A percentile compares a stretch with the other conserved stretches of the same genome.
Evolutionary conservation across 2,113 vertebrate genomes (phyloP).

Genomic region (Phylloscopus trochiloides): DNA sequence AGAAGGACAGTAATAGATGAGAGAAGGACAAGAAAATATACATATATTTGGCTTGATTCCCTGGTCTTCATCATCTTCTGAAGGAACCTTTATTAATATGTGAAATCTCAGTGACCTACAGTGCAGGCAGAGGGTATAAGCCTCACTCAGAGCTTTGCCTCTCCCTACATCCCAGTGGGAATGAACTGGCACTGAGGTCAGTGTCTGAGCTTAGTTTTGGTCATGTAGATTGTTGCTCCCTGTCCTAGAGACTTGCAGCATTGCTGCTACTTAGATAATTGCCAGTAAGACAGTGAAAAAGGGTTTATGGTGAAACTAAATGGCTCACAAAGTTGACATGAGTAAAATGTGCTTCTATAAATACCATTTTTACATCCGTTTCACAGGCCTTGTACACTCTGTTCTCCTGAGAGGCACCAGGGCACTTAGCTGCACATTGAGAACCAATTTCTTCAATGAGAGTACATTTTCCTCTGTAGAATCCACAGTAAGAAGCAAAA

Average conservation of each 20-base stretch:
- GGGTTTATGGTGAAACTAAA: not conserved
- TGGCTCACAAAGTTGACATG: not conserved
- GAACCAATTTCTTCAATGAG: not conserved
- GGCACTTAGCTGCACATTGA: not conserved
- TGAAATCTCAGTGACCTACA: not conserved
- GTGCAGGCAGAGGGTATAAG: not conserved
- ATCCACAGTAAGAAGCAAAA: not conserved
- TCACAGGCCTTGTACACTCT: not conserved
- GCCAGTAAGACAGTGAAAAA: not conserved
- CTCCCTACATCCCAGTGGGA: rapidly evolving
- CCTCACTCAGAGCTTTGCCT: not conserved
- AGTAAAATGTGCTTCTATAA: not conserved
- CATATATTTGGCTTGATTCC: not conserved
- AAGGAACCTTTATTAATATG: not conserved
- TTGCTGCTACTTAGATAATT: not conserved
- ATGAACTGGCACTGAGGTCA: not conserved
- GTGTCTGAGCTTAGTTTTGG: not conserved
- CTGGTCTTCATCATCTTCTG: not conserved
- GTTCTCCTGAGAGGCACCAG: not conserved
- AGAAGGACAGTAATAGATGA: not conserved
- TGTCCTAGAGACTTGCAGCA: not conserved
- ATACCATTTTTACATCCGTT: not conserved
- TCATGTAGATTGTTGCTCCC: not conserved
- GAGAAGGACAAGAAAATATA: not conserved
- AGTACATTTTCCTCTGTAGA: not conserved